A percentile compares a stretch with the other conserved stretches of the same genome.
Conservation (phyloP, 2,113 vertebrate species). For the Morone chrysops region DNA sequence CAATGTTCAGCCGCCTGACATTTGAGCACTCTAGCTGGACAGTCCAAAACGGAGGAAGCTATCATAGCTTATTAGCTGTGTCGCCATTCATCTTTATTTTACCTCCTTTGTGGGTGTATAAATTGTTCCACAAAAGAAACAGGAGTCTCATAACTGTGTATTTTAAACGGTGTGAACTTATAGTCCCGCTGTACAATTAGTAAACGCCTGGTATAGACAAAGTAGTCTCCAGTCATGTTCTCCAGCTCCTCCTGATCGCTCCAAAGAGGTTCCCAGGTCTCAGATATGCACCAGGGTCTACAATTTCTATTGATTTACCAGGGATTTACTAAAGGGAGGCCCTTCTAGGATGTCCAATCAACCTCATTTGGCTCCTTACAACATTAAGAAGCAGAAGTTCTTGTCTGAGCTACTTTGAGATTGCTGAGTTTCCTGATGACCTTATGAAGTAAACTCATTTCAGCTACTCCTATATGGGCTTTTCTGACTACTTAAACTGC, state of each 20-base stretch:
- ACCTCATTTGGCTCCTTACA: background rate
- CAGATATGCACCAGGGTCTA: background rate
- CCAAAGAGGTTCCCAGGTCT: background rate
- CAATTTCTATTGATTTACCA: background rate
- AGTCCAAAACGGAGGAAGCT: background rate
- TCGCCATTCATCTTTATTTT: background rate
- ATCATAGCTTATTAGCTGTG: background rate
- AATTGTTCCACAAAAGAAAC: background rate
- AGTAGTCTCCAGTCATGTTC: background rate
- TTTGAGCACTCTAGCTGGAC: background rate
- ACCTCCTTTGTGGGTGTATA: background rate
- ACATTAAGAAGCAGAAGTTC: background rate
- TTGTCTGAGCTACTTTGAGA: background rate
- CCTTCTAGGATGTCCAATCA: background rate
- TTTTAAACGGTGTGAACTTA: background rate
- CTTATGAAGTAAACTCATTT: background rate
- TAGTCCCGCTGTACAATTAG: background rate
- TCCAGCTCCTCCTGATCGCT: background rate
- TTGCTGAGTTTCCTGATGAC: background rate
- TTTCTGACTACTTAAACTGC: background rate
- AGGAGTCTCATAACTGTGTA: background rate
- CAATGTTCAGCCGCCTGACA: too few relatives aligned
- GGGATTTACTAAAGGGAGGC: background rate
- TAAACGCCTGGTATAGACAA: too few relatives aligned
- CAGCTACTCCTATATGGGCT: background rate